Conservation (phyloP, 2,888 invertebrate genomes). For the Acleris emargana region DNA sequence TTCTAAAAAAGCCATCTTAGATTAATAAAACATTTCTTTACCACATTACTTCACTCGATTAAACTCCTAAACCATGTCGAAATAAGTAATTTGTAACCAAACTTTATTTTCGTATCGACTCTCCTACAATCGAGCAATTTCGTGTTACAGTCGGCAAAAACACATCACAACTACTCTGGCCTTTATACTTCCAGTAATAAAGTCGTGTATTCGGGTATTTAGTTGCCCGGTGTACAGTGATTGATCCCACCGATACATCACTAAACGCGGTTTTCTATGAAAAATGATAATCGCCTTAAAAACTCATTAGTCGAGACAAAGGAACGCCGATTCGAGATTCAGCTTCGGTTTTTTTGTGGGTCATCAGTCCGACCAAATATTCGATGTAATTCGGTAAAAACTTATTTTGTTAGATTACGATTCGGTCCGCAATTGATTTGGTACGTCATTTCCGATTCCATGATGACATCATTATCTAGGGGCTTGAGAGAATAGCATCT, state of each 20-base stretch:
- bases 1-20: not conserved
- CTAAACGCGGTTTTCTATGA: slow-evolving; percentile 83
- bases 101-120: slow-evolving; percentile 30
- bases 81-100: slow-evolving; percentile 12
- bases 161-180: not conserved
- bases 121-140: slow-evolving; percentile 2
- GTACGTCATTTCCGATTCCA: too few species aligned
- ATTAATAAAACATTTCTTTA: not conserved
- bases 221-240: slow-evolving; percentile 78
- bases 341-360: slow-evolving; percentile 66
- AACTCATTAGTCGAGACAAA: slow-evolving; percentile 84
- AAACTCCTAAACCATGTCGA: slow-evolving; percentile 5
- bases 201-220: slow-evolving; percentile 57
- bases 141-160: not conserved
- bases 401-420: slow-evolving; percentile 40
- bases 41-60: slow-evolving; percentile 3
- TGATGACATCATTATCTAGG: too few species aligned
- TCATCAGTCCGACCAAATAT: slow-evolving; percentile 41
- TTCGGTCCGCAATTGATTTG: not conserved
- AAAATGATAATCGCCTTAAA: slow-evolving; percentile 84
- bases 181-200: not conserved
- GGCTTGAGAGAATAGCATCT: too few species aligned
- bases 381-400: slow-evolving; percentile 30
- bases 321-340: slow-evolving; percentile 75
- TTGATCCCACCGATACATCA: slow-evolving; percentile 83